These are phyloP conservation scores for Bombus balteatus DNA, from an alignment of 1,140 invertebrate species.

Conservation along the genomic window DNA sequence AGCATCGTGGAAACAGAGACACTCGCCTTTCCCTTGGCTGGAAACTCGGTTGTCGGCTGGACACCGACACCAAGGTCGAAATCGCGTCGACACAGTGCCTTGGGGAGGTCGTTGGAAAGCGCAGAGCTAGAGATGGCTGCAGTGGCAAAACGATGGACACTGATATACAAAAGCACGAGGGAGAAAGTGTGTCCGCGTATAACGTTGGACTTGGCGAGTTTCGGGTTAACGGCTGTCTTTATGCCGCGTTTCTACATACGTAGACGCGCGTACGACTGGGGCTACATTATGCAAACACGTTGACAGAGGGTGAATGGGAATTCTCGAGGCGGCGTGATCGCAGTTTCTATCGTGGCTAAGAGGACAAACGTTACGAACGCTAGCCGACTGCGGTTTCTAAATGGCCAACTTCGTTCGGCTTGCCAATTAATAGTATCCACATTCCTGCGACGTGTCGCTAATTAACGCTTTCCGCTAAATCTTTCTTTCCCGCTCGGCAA, in stretches of 20 bases:
- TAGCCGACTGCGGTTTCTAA: conserved; percentile 37
- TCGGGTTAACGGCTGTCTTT: conserved; percentile 35
- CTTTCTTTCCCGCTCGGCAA: conserved; percentile 1
- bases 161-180: conserved; percentile 14
- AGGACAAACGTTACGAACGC: neutral
- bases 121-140: neutral
- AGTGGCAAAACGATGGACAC: neutral
- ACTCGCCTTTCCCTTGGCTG: neutral
- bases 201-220: conserved; percentile 22
- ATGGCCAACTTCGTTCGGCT: conserved; percentile 29
- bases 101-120: neutral
- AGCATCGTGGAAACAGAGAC: neutral
- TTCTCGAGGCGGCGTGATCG: conserved; percentile 1
- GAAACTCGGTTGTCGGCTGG: neutral
- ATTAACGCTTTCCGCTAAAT: conserved; percentile 64
- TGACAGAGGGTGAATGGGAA: conserved; percentile 13
- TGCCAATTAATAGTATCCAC: conserved; percentile 73
- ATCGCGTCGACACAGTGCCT: conserved; percentile 1
- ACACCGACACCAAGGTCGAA: neutral
- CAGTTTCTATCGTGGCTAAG: conserved; percentile 17
- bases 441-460: conserved; percentile 64
- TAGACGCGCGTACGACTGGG: neutral
- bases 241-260: neutral
- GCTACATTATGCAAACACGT: conserved; percentile 32
- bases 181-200: conserved; percentile 9